Conservation (phyloP, 2,797 vertebrate genomes). For the Iguana delicatissima region DNA sequence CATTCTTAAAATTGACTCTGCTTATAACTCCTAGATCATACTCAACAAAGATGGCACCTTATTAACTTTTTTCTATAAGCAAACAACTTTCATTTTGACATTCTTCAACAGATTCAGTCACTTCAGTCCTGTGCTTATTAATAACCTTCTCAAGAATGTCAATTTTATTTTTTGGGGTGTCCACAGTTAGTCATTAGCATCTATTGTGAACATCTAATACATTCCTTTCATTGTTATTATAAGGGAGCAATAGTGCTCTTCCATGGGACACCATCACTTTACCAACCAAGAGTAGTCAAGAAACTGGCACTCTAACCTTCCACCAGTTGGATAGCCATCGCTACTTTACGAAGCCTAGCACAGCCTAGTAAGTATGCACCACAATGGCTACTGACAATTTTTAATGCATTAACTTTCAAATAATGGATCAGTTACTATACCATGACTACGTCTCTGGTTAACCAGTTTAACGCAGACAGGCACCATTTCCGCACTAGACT, state of each 20-base stretch:
- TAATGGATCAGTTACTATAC: background rate
- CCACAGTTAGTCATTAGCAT: background rate
- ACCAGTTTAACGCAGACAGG: too few relatives aligned
- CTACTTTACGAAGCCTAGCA: too few relatives aligned
- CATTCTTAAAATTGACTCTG: background rate
- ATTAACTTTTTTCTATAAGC: background rate
- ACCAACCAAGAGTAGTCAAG: background rate
- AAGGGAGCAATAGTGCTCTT: background rate
- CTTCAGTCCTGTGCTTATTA: background rate
- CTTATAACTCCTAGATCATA: background rate
- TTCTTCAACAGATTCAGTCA: background rate
- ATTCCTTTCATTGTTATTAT: background rate
- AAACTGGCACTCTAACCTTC: background rate
- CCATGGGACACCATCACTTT: background rate
- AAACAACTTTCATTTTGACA: background rate
- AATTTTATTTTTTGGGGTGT: background rate
- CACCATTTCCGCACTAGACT: too few relatives aligned
- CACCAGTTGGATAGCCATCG: background rate
- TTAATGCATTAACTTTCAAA: background rate
- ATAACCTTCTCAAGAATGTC: background rate
- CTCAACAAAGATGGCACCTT: background rate
- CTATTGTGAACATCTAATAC: background rate
- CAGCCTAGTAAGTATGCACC: background rate
- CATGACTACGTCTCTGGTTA: too few relatives aligned
- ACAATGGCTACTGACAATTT: background rate